Percentiles rank a stretch among this genome's conserved stretches.
Conservation (phyloP, 2,888 invertebrate species). For the Lithophane semibrunnea region DNA sequence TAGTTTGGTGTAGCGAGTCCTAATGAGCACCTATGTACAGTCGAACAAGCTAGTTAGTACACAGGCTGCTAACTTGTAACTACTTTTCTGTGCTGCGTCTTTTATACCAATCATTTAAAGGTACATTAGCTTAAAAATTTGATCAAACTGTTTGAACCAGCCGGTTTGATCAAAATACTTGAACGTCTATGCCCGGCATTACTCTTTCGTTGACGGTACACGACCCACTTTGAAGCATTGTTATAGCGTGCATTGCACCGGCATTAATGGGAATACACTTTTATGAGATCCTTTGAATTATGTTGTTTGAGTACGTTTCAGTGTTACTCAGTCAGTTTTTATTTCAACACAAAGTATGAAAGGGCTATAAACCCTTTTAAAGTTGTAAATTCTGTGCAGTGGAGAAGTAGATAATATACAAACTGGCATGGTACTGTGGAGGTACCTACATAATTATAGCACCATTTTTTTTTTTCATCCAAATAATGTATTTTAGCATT, state of each 20-base stretch:
- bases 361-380: conserved; percentile 27
- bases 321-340: conserved; percentile 40
- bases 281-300: conserved; percentile 57
- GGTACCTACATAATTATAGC: no score
- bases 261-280: conserved; percentile 63
- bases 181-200: no score
- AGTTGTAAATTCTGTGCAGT: conserved; percentile 26
- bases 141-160: no score
- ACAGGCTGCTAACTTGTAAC: background rate
- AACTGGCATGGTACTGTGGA: no score
- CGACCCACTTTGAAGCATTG: conserved; percentile 68
- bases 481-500: no score
- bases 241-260: conserved; percentile 70
- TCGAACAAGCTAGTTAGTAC: background rate
- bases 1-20: conserved; percentile 38
- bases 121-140: no score
- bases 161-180: no score
- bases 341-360: conserved; percentile 48
- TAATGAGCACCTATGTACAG: conserved; percentile 24
- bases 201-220: conserved; percentile 30
- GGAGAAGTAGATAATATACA: no score
- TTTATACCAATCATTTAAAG: no score
- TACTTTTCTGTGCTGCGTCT: no score
- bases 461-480: no score
- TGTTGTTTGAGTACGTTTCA: conserved; percentile 54